Conservation (phyloP, 2,113 vertebrate genomes). For the Jaculus jaculus region DNA sequence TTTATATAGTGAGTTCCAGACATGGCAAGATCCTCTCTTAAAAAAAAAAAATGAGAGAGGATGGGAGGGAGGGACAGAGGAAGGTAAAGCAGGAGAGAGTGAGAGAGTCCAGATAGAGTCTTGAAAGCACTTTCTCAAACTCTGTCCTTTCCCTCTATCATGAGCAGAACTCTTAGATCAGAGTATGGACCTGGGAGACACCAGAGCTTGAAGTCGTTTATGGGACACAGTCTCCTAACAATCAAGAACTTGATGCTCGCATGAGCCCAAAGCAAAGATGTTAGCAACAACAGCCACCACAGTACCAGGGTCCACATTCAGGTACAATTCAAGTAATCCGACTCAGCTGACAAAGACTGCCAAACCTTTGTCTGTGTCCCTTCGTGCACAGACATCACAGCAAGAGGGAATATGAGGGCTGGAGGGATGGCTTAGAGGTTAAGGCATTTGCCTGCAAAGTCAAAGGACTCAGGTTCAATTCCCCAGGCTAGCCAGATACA, state of each 20-base stretch:
- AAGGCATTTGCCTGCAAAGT: too few species aligned
- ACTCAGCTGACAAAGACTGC: background rate
- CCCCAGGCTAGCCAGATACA: too few species aligned
- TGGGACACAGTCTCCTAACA: background rate
- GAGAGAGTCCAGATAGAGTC: background rate
- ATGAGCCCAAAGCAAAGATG: background rate
- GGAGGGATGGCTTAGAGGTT: too few species aligned
- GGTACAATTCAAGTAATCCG: fast-evolving
- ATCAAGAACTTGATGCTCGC: background rate
- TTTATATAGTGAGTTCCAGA: background rate
- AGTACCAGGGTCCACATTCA: fast-evolving
- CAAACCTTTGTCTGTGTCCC: too few species aligned
- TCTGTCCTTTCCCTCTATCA: background rate
- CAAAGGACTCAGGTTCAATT: too few species aligned
- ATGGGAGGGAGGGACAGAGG: too few species aligned
- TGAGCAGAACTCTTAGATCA: background rate
- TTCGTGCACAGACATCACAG: too few species aligned
- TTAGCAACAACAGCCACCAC: background rate
- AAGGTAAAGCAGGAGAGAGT: too few species aligned
- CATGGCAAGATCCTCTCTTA: background rate
- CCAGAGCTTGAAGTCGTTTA: background rate
- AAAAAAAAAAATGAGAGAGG: too few species aligned
- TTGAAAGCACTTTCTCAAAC: background rate
- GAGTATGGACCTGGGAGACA: background rate
- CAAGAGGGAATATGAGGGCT: too few species aligned